phyloP scores from a whole-genome alignment of 35 echinoderm and acorn worm genomes.

The Ophioderma brevispina region DNA sequence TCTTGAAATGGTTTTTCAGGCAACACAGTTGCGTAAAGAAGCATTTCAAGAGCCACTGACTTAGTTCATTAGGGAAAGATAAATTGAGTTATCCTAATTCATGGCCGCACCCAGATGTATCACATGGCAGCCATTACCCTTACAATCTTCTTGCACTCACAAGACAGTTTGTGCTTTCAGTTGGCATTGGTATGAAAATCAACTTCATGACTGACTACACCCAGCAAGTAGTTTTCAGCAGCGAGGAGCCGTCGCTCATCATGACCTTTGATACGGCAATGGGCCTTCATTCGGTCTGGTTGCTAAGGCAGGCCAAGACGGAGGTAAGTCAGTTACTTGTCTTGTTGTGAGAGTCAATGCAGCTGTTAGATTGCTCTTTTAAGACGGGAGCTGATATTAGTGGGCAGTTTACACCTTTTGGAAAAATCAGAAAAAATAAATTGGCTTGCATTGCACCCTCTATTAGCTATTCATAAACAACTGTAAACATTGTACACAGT shows the following conservation, averaged over 20 bases:
- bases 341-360: background rate
- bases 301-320: conserved; percentile 64
- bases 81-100: background rate
- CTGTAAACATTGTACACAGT: no score
- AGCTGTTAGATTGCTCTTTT: no score
- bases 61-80: background rate
- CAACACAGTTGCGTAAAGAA: no score
- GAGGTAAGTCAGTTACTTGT: conserved; percentile 66
- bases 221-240: conserved; percentile 80
- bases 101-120: background rate
- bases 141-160: no score
- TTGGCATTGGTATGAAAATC: conserved; percentile 51
- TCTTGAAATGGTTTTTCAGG: no score
- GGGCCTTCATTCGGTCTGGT: conserved; percentile 94
- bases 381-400: no score
- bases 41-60: no score
- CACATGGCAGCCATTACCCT: background rate
- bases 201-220: conserved; percentile 80
- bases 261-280: conserved; percentile 94
- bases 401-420: no score
- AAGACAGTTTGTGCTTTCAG: conserved; percentile 34
- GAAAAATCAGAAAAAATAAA: no score
- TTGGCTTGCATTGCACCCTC: no score
- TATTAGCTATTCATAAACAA: no score
- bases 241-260: conserved; percentile 73